phyloP scores from a whole-genome alignment of 2,888 invertebrate species.

The Gryllus longicercus region DNA sequence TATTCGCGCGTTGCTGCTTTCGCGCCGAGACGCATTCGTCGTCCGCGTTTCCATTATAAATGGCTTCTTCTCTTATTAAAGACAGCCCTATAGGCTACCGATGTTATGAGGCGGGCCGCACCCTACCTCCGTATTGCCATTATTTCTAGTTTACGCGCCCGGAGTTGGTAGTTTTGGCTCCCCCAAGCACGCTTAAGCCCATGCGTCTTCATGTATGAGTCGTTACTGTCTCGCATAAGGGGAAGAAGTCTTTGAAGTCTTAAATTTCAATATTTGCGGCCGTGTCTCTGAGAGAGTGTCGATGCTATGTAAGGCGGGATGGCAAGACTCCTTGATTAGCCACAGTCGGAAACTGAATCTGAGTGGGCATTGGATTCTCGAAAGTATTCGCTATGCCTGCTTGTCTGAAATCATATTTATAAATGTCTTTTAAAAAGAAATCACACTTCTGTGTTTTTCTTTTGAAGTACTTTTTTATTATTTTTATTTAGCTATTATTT shows the following conservation, averaged over 20 bases:
- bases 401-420: too few relatives aligned
- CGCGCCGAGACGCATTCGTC: not conserved
- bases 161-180: not conserved
- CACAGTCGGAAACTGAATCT: too few relatives aligned
- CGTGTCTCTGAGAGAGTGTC: not conserved
- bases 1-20: not conserved
- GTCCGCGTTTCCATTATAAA: not conserved
- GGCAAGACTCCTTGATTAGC: too few relatives aligned
- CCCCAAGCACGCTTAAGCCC: not conserved
- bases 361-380: too few relatives aligned
- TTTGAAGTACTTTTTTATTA: too few relatives aligned
- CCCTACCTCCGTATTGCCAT: not conserved
- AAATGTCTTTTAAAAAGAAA: too few relatives aligned
- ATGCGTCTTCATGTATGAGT: conserved; percentile 1
- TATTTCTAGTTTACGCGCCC: not conserved
- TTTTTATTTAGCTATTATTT: too few relatives aligned
- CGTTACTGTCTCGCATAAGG: not conserved
- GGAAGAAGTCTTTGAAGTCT: not conserved
- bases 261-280: not conserved
- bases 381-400: too few relatives aligned
- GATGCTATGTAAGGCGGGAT: not conserved
- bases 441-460: too few relatives aligned
- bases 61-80: not conserved
- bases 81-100: not conserved
- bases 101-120: not conserved